A percentile compares a stretch with the other conserved stretches of the same genome.
Conservation (phyloP, 1,140 invertebrate genomes). For the Bursaphelenchus mucronatus region DNA sequence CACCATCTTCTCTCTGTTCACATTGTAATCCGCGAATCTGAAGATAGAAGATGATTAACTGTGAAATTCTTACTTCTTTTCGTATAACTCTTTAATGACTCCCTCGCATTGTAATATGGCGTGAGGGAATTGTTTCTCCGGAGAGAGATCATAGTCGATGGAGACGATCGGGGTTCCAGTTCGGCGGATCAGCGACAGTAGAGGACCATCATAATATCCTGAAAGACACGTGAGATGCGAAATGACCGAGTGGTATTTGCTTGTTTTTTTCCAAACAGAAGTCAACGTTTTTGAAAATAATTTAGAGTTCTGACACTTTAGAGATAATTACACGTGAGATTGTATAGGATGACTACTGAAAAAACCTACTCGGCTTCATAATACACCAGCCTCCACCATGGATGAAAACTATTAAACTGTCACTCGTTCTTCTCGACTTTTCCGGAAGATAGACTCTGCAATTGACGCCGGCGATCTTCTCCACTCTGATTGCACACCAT, state of each 20-base stretch:
- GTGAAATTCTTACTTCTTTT: slow-evolving; percentile 37
- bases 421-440: slow-evolving; percentile 25
- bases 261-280: slow-evolving; percentile 5
- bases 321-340: slow-evolving; percentile 8
- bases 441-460: slow-evolving; percentile 53
- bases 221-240: slow-evolving; percentile 41
- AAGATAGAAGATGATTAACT: neutral
- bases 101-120: slow-evolving; percentile 52
- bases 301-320: slow-evolving; percentile 1
- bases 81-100: slow-evolving; percentile 45
- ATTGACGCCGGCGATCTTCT: slow-evolving; percentile 45
- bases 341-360: slow-evolving; percentile 1
- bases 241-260: slow-evolving; percentile 22
- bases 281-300: slow-evolving; percentile 6
- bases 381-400: slow-evolving; percentile 59
- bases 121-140: slow-evolving; percentile 51
- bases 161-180: slow-evolving; percentile 48
- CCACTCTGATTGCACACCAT: slow-evolving; percentile 40
- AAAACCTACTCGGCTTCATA: slow-evolving; percentile 39
- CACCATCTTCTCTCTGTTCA: slow-evolving; percentile 40
- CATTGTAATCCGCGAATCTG: slow-evolving; percentile 23
- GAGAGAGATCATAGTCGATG: slow-evolving; percentile 55
- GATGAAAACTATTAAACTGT: slow-evolving; percentile 53
- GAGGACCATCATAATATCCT: neutral
- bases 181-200: slow-evolving; percentile 32